Evolutionary conservation across 2,888 invertebrate species (phyloP).

Genomic region (Heliconius hortense): DNA sequence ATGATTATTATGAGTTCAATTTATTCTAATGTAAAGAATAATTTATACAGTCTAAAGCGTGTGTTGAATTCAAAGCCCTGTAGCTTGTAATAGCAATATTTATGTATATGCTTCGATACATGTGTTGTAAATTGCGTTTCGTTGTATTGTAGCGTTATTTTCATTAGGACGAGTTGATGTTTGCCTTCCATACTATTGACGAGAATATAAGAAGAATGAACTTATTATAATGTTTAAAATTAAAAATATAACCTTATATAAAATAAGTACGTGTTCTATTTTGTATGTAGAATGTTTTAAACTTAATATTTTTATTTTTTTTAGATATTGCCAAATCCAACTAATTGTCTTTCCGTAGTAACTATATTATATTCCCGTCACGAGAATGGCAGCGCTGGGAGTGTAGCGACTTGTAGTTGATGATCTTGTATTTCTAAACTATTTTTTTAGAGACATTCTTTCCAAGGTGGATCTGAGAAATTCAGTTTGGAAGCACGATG

Average conservation of each 20-base stretch:
- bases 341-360: neutral
- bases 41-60: conserved; percentile 12
- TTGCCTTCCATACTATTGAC: conserved; percentile 24
- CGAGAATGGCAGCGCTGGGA: conserved; percentile 37
- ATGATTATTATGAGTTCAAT: conserved; percentile 14
- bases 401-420: conserved; percentile 33
- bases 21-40: conserved; percentile 15
- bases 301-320: neutral
- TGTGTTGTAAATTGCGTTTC: conserved; percentile 57
- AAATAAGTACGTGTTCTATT: neutral
- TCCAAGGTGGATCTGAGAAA: conserved; percentile 30
- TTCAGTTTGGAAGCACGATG: conserved; percentile 48
- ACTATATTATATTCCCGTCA: conserved; percentile 19
- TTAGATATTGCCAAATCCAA: neutral
- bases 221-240: neutral
- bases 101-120: conserved; percentile 47
- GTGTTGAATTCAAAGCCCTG: conserved; percentile 23
- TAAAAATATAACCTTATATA: conserved; percentile 1
- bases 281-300: neutral
- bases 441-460: conserved; percentile 21
- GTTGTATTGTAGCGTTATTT: conserved; percentile 62
- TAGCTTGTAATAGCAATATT: conserved; percentile 41
- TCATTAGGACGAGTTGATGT: conserved; percentile 50
- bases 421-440: conserved; percentile 29
- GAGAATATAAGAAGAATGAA: neutral